Conservation (phyloP, 1,140 invertebrate species). For the Pseudomyrmex sp. region DNA sequence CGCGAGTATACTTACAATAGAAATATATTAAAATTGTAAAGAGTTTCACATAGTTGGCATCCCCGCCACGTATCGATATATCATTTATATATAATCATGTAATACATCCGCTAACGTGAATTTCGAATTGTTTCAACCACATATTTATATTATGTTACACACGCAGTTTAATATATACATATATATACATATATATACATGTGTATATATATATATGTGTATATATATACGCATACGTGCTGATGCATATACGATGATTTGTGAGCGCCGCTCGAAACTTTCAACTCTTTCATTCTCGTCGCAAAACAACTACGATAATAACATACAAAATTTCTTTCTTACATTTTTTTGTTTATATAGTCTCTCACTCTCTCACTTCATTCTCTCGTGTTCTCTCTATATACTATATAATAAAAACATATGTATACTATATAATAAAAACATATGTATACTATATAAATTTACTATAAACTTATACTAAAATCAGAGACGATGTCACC, state of each 20-base stretch:
- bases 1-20: slow-evolving; percentile 75
- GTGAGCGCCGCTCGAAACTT: slow-evolving; percentile 30
- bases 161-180: not conserved
- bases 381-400: too few species aligned
- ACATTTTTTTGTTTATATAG: too few species aligned
- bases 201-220: not conserved
- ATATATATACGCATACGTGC: not conserved
- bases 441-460: too few species aligned
- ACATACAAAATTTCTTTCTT: not conserved
- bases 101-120: slow-evolving; percentile 69
- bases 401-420: too few species aligned
- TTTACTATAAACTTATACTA: not conserved
- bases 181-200: slow-evolving; percentile 10
- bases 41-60: slow-evolving; percentile 72
- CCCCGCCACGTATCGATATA: slow-evolving; percentile 60
- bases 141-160: slow-evolving; percentile 19
- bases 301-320: slow-evolving; percentile 6
- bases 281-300: not conserved
- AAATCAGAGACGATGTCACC: not conserved
- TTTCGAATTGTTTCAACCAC: slow-evolving; percentile 56
- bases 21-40: slow-evolving; percentile 82
- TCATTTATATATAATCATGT: slow-evolving; percentile 66
- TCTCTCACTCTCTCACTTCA: too few species aligned
- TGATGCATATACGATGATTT: slow-evolving; percentile 1
- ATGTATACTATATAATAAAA: too few species aligned